Evolutionary conservation across 2,888 invertebrate genomes (phyloP), one percentile per base, ranked within the genome.

Genomic region (Conops quadrifasciatus): DNA sequence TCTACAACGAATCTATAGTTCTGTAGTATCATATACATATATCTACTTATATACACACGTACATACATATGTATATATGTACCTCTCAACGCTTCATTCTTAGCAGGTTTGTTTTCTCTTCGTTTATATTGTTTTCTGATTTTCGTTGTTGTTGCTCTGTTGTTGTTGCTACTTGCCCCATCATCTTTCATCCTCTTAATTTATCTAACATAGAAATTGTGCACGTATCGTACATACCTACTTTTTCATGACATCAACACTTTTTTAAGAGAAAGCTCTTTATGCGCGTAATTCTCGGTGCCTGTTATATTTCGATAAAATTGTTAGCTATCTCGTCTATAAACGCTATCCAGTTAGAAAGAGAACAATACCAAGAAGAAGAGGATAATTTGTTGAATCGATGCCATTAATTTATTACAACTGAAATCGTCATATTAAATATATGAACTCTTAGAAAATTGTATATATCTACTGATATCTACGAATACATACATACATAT

Each of bases 271-370:
- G 36, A 36, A 26, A 15, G 51, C 4, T 24, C 30, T 47, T n/a
- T 47, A 19, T 45, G 47, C 47, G 45, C 2, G 56, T 26, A 2
- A 75, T 80, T 76, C 80, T 81, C 76, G 51, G 73, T 78, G 76
- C 80, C 80, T 81, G 80, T 81, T 82, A 81, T 75, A 79, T 79
- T 81, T 77, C 82, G 82, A 80, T 82, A 81, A 81, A 81, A 82
- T 78, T 79, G n/a, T n/a, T 77, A 81, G 80, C 80, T 82, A 78
- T 67, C 36, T 30, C 16, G 24, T 56, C 4, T 16, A 47, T 19
- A 36, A 24, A 15, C 16, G 28, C 16, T 28, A 30, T 43, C 19
- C 4, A 0, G n/a, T 16, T 28, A 15, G 28, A 58, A 60, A 15
- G 15, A 26, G 11, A 30, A 43, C 15, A n/a, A 13, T 13, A 1